Evolutionary conservation across 1,140 invertebrate genomes (phyloP).

Genomic region (Planococcus citri): DNA sequence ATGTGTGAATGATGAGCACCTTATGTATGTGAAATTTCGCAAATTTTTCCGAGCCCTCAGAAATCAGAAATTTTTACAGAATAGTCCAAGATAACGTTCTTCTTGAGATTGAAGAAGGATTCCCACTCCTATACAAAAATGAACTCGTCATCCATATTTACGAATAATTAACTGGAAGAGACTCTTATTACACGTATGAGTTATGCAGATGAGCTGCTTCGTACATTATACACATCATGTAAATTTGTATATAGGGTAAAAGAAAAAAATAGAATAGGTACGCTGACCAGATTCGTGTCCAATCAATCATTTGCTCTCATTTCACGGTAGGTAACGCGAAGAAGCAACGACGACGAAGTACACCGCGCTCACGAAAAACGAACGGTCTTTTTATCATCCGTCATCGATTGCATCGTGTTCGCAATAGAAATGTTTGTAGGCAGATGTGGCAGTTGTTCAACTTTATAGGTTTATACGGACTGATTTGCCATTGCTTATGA

Average conservation of each 20-base stretch:
- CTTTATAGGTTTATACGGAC: no score
- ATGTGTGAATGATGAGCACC: no score
- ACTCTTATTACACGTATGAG: not conserved
- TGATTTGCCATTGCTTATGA: no score
- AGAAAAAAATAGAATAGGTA: conserved; percentile 9
- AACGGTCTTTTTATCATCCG: conserved; percentile 19
- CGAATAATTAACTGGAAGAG: no score
- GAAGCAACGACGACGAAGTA: not conserved
- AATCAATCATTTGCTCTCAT: conserved; percentile 19
- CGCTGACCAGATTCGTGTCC: conserved; percentile 17
- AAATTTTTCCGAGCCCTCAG: no score
- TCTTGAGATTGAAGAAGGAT: no score
- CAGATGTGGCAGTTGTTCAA: no score
- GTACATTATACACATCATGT: conserved; percentile 7
- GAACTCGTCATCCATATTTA: no score
- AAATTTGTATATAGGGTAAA: not conserved
- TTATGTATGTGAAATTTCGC: no score
- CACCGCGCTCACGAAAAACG: conserved; percentile 4
- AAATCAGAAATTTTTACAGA: no score
- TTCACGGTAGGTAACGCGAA: conserved; percentile 1
- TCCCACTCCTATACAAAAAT: no score
- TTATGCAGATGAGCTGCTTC: not conserved
- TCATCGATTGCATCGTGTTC: not conserved
- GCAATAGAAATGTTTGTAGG: not conserved
- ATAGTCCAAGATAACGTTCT: no score